Percentiles rank a stretch among this genome's conserved stretches.
Conservation (phyloP, 1,140 invertebrate genomes). For the Octopus sinensis region DNA sequence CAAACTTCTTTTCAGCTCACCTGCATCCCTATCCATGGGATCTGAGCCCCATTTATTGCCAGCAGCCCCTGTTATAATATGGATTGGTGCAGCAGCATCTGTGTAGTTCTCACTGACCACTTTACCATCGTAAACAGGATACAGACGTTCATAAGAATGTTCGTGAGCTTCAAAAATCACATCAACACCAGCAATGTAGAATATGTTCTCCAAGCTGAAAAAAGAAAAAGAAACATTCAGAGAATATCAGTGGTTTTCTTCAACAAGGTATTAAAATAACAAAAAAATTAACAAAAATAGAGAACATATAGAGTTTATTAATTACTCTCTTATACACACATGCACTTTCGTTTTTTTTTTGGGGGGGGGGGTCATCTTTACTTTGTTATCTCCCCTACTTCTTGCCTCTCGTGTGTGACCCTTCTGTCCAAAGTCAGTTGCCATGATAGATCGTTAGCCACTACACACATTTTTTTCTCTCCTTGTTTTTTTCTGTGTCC, state of each 20-base stretch:
- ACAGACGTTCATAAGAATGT: slow-evolving; percentile 93
- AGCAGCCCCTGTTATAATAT: slow-evolving; percentile 88
- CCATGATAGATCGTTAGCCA: no score
- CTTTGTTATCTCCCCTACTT: no score
- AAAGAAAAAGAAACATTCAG: neutral
- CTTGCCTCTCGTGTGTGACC: no score
- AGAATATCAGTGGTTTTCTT: neutral
- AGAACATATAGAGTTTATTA: neutral
- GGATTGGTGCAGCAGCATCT: slow-evolving; percentile 84
- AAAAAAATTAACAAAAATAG: neutral
- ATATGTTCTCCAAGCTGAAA: slow-evolving; percentile 61
- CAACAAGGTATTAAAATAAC: neutral
- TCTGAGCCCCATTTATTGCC: slow-evolving; percentile 53
- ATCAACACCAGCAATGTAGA: slow-evolving; percentile 86
- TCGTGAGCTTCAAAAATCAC: slow-evolving; percentile 92
- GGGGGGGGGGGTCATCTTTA: no score
- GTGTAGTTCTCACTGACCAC: slow-evolving; percentile 68
- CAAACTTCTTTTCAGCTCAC: neutral
- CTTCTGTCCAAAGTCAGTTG: no score
- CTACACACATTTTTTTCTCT: no score
- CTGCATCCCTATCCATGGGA: slow-evolving; percentile 16
- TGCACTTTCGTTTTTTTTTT: no score
- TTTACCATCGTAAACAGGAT: slow-evolving; percentile 83
- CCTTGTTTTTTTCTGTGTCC: no score
- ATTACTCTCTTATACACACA: no score